phyloP scores from a whole-genome alignment of 2,797 vertebrate genomes.

The Scolopax bukidnonensis region DNA sequence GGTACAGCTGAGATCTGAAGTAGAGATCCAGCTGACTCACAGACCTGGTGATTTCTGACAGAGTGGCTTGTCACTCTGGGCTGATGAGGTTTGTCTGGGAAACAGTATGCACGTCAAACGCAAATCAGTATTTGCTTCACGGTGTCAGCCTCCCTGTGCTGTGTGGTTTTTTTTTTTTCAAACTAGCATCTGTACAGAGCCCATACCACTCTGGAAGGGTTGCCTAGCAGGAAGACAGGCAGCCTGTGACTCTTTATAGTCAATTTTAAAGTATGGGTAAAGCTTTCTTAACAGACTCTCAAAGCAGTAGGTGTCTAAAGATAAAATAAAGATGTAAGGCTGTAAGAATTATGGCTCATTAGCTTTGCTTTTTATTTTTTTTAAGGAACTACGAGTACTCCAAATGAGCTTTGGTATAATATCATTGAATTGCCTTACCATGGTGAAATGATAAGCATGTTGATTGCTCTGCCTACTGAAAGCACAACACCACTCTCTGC shows the following conservation, averaged over 20 bases:
- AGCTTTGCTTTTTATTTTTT: not conserved
- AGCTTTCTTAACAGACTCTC: not conserved
- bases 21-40: not conserved
- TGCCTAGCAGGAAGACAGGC: not conserved
- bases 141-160: not conserved
- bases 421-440: slow-evolving; percentile 94
- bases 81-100: not conserved
- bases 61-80: not conserved
- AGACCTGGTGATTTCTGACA: not conserved
- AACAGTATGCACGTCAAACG: not conserved
- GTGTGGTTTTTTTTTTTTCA: not conserved
- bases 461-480: slow-evolving; percentile 87
- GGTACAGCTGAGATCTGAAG: not conserved
- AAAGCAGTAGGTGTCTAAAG: not conserved
- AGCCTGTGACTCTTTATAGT: not conserved
- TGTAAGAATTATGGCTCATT: not conserved
- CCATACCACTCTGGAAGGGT: not conserved
- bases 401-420: slow-evolving; percentile 86
- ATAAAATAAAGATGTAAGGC: not conserved
- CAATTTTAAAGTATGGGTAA: not conserved
- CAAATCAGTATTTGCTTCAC: not conserved
- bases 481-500: slow-evolving; percentile 82
- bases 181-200: not conserved
- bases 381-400: slow-evolving; percentile 86
- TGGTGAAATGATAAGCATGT: slow-evolving; percentile 90